Evolutionary conservation across 2,113 vertebrate genomes (phyloP), one percentile per base, ranked within the genome.

Genomic region (Ranitomeya variabilis): DNA sequence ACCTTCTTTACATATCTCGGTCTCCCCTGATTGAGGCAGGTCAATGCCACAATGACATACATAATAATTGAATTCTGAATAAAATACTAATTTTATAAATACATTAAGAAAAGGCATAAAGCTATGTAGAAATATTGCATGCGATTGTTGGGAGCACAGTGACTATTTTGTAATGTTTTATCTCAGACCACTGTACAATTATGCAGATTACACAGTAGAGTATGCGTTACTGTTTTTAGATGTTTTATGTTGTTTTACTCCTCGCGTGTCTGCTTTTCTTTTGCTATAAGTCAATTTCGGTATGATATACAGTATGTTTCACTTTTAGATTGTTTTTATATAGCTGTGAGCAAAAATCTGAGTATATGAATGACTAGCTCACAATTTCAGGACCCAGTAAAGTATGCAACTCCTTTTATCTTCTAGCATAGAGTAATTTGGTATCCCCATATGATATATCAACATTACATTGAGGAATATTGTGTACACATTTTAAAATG

Each of bases 381-480:
- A 26, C 11, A 71, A 55, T 84, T 84, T 7, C 82, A 31, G 45
- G 71, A 55, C 4, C 64, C 55, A 51, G 26, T 23, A 54, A 54
- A 69, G 19, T 8, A 26, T 71, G 66, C 8, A 71, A 71, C 69
- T 71, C 66, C 51, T 84, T 84, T 69, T 83, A 84, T 71, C 64
- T 54, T 67, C 45, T 52, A 45, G 21, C 37, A 79, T 86, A 64
- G 66, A 52, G 57, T 54, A n/a, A 78, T 66, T 79, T 87, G 59
- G 45, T n/a, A 79, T 55, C 64, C 45, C 8, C 19, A 62, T 74
- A 74, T 52, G 57, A 77, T 37, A 62, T 45, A 37, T 14, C 12
- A 64, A 78, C 21, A 11, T 51, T 62, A n/a, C 21, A 79, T 79
- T 79, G 74, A 86, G 26, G 26, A n/a, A 7, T 62, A 79, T 21